phyloP scores from a whole-genome alignment of 2,113 vertebrate species.

The Phalacrocorax brasilianus region DNA sequence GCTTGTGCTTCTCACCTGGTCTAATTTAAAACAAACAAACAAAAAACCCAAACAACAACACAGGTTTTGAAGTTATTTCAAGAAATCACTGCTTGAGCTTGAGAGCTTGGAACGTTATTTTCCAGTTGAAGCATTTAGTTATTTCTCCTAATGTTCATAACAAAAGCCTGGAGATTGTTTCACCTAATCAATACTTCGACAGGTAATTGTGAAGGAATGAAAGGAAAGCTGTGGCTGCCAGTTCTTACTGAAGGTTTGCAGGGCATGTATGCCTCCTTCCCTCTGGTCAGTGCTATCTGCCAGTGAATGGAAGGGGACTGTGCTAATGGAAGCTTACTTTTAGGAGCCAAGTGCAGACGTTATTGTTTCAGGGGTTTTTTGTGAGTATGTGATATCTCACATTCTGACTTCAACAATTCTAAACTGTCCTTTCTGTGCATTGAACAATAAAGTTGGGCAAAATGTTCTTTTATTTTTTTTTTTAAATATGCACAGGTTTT shows the following conservation, averaged over 20 bases:
- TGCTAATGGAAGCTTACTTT: neutral
- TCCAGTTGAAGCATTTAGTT: neutral
- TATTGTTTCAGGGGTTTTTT: neutral
- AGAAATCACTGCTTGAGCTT: neutral
- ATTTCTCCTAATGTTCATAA: neutral
- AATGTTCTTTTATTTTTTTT: neutral
- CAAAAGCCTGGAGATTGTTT: neutral
- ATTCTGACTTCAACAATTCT: neutral
- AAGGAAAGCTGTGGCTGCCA: neutral
- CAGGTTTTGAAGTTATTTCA: neutral
- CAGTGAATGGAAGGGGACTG: neutral
- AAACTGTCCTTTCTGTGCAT: neutral
- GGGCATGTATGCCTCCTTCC: neutral
- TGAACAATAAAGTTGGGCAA: neutral
- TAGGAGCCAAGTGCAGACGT: neutral
- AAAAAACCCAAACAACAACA: neutral
- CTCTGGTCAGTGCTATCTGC: neutral
- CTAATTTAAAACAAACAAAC: neutral
- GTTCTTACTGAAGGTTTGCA: neutral
- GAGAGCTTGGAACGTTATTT: neutral
- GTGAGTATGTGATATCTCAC: neutral
- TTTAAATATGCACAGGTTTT: neutral
- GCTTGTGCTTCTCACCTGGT: neutral
- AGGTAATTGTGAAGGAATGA: neutral
- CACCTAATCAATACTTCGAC: neutral